Conservation (phyloP, 2,888 invertebrate species). For the Pyrocoelia pectoralis region DNA sequence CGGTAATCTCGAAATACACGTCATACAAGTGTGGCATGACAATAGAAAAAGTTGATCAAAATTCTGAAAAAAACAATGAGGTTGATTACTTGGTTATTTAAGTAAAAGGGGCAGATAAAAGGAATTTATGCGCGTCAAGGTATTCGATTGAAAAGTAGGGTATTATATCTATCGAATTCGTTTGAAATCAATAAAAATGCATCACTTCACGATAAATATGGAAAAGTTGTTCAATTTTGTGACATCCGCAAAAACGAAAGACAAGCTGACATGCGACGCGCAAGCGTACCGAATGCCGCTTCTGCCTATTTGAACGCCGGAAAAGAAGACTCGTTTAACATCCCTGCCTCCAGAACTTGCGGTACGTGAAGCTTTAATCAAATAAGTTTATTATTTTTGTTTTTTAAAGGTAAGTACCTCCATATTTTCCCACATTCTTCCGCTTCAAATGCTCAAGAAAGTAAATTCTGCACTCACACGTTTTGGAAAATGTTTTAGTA, state of each 20-base stretch:
- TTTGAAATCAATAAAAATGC: slow-evolving; percentile 27
- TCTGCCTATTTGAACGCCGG: slow-evolving; percentile 40
- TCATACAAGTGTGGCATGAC: no score
- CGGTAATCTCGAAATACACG: no score
- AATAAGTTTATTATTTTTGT: not conserved
- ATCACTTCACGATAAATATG: slow-evolving; percentile 21
- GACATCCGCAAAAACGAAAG: slow-evolving; percentile 32
- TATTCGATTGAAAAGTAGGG: slow-evolving; percentile 1
- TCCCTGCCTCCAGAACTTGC: slow-evolving; percentile 32
- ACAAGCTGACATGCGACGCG: slow-evolving; percentile 43
- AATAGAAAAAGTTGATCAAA: no score
- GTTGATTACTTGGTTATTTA: not conserved
- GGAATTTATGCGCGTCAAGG: not conserved
- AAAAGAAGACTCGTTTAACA: slow-evolving; percentile 44
- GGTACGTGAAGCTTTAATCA: not conserved
- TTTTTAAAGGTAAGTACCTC: not conserved
- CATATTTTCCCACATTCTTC: not conserved
- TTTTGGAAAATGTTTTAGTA: no score
- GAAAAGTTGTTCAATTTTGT: slow-evolving; percentile 31
- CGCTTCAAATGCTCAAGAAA: no score
- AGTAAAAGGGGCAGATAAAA: not conserved
- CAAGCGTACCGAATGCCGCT: slow-evolving; percentile 39
- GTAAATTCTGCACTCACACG: no score
- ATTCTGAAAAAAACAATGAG: no score
- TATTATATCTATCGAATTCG: slow-evolving; percentile 17